Percentiles rank a stretch among this genome's conserved stretches.
Conservation (phyloP, 2,888 invertebrate species). For the Malthinus flaveolus region DNA sequence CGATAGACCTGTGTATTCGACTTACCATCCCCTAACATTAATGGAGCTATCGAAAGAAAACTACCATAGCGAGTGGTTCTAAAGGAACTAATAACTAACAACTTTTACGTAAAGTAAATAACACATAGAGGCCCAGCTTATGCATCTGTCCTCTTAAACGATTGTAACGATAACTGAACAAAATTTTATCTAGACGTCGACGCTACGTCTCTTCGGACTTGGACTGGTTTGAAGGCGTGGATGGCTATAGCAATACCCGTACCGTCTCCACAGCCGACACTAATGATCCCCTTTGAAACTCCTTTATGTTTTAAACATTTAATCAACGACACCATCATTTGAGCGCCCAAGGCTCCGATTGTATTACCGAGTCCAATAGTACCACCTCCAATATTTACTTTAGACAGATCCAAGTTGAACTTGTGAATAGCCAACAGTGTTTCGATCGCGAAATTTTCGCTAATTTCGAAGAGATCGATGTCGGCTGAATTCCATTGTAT, state of each 20-base stretch:
- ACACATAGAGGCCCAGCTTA: too few species aligned
- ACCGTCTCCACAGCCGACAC: constrained; percentile 82
- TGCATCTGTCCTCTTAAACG: too few species aligned
- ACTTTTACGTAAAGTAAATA: too few species aligned
- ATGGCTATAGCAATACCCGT: constrained; percentile 89
- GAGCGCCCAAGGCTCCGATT: constrained; percentile 73
- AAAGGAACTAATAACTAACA: too few species aligned
- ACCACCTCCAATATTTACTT: constrained; percentile 80
- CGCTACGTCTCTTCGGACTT: too few species aligned
- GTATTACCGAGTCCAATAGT: constrained; percentile 84
- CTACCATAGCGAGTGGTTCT: too few species aligned
- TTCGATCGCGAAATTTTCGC: constrained; percentile 85
- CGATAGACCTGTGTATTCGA: too few species aligned
- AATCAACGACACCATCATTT: constrained; percentile 73
- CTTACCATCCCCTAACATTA: too few species aligned
- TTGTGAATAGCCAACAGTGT: constrained; percentile 66
- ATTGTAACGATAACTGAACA: too few species aligned
- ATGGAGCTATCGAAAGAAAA: too few species aligned
- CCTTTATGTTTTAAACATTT: constrained; percentile 66
- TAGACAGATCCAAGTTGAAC: constrained; percentile 66
- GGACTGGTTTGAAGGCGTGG: too few species aligned
- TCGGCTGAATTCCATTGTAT: constrained; percentile 64
- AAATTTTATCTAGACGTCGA: too few species aligned
- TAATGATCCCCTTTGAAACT: constrained; percentile 71
- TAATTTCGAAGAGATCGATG: constrained; percentile 82